Evolutionary conservation across 2,888 invertebrate genomes (phyloP), one percentile per base, ranked within the genome.

Genomic region (Mimas tiliae): DNA sequence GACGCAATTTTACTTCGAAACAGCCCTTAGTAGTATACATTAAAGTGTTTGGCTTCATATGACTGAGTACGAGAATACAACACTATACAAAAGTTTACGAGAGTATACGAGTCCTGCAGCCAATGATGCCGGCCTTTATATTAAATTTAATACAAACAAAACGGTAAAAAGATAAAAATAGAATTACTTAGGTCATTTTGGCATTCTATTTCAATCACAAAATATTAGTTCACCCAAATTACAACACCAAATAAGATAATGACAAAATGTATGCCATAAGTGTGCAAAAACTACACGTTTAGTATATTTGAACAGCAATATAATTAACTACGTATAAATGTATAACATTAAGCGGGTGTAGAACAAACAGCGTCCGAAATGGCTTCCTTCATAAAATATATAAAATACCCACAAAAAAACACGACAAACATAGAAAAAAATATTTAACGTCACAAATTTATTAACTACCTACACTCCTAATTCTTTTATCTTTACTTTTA

Each of bases 391-490:
- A 70, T 70, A 38, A 67, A 69, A 67, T 66, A 51, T 63, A 67
- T 42, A 62, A 38, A 45, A 67, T 68, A 64, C 38, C 45, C 16
- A 38, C 38, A 38, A 58, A 52, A 42, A 1, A 58, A 42, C 42
- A 19, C 16, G 55, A 51, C 66, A 68, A 67, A 55, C 67, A 53
- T 51, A 65, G 27, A 64, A 67, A 72, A 68, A 64, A 69, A 51
- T 9, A 53, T 63, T 69, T 69, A 63, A 66, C 64, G 45, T 38
- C 63, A 71, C 80, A 78, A 80, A 81, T 87, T 88, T 87, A 86
- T 86, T 88, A 70, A 72, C 90, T 91, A 91, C 78, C 90, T 90
- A 91, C 86, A 67, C 78, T 72, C 77, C 84, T 89, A 83, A 80
- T 75, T 73, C 79, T 75, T 79, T 74, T 74, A 73, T 76, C 72